Evolutionary conservation across 2,888 invertebrate species (phyloP), one percentile per base, ranked within the genome.

Genomic region (Metacarcinus magister): DNA sequence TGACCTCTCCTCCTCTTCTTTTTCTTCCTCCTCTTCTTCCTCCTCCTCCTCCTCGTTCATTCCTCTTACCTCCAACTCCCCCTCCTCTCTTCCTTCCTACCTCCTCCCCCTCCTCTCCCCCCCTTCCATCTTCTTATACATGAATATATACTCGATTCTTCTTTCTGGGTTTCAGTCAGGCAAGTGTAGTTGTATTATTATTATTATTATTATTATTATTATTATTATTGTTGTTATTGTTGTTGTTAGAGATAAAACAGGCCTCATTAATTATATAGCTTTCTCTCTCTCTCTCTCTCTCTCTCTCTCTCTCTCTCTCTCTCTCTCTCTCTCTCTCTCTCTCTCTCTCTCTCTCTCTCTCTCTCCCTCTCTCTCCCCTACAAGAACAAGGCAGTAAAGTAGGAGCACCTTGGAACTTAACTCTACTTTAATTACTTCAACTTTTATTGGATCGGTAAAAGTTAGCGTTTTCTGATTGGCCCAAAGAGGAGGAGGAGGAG

Each of bases 381-480:
- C 48, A 44, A 28, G 16, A n/a, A 46, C 23, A 94, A 89, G 48
- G 48, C 89, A 87, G 87, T 46, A 54, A 32, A 19, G 46, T 8
- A 8, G 4, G 54, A 87, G 28, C 94, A 43, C 28, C 32, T 32
- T n/a, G 44, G 46, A 94, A 87, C 94, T 46, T 87, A 32, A 94
- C 87, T 16, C 94, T 46, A 94, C 94, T 94, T 94, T 94, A 94
- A 94, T 94, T 94, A 94, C 94, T 94, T 87, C 48, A 94, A 87
- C 32, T 94, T 94, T 94, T 94, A 87, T 94, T 87, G 48, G 89
- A 94, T 94, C 32, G 75, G 94, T 28, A 82, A 87, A 94, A 94
- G 94, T 94, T 94, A 94, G 0, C 43, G 48, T 44, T 67, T 67
- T 43, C 89, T 94, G 39, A 94, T 89, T 94, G 93, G 82, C 82